A percentile compares a stretch with the other conserved stretches of the same genome.
These are phyloP conservation scores for Malacosoma neustria DNA, from an alignment of 2,888 invertebrate species.

Conservation along the genomic window DNA sequence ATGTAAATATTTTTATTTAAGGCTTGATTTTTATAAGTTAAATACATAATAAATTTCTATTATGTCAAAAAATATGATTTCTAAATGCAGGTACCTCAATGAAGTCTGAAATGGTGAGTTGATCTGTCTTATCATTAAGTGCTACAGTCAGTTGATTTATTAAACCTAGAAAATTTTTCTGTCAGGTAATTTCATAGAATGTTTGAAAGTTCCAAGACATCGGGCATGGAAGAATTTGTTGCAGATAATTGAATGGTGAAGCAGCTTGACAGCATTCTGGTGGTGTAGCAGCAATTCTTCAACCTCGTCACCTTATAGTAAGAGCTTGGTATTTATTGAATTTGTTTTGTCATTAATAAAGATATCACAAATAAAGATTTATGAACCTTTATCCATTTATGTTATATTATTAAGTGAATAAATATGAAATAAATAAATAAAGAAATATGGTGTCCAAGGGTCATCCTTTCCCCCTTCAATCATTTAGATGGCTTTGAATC, in stretches of 20 bases:
- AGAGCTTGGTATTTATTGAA: slow-evolving; percentile 66
- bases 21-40: slow-evolving; percentile 57
- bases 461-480: slow-evolving; percentile 28
- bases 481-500: too few relatives aligned
- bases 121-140: slow-evolving; percentile 33
- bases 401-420: slow-evolving; percentile 24
- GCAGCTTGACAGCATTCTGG: not conserved
- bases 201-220: slow-evolving; percentile 4
- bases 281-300: slow-evolving; percentile 20
- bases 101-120: slow-evolving; percentile 48
- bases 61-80: slow-evolving; percentile 40
- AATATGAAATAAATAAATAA: slow-evolving; percentile 22
- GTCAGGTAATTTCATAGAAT: slow-evolving; percentile 41
- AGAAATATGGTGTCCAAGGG: slow-evolving; percentile 29
- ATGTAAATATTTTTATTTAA: slow-evolving; percentile 65
- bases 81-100: slow-evolving; percentile 36
- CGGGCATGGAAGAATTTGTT: slow-evolving; percentile 1
- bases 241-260: not conserved
- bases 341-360: slow-evolving; percentile 63
- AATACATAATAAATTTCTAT: slow-evolving; percentile 57
- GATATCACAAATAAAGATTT: slow-evolving; percentile 37
- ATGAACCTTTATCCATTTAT: slow-evolving; percentile 32
- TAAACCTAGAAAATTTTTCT: slow-evolving; percentile 28
- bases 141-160: slow-evolving; percentile 23
- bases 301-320: slow-evolving; percentile 56